Conservation (phyloP, 2,888 invertebrate genomes). For the Himalopsyche japonica region DNA sequence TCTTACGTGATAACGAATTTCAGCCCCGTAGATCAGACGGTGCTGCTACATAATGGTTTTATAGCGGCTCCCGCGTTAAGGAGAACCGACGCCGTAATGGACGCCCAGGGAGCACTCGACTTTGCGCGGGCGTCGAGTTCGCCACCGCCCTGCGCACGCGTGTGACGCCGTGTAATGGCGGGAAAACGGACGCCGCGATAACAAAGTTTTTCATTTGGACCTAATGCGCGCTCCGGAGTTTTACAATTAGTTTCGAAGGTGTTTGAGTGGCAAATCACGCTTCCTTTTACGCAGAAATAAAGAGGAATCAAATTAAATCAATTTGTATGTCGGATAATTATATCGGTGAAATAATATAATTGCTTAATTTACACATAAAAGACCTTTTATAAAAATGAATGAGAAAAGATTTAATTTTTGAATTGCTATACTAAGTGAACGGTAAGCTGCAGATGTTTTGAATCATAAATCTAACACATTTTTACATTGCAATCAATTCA, state of each 20-base stretch:
- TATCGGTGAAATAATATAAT: not conserved
- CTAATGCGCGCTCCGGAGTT: not conserved
- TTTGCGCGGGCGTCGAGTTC: not conserved
- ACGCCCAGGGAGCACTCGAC: not conserved
- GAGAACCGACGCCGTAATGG: not conserved
- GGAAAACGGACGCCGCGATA: not conserved
- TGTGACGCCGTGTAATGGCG: not conserved
- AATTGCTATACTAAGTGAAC: too few species aligned
- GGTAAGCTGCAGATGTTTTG: too few species aligned
- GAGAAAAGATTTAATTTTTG: too few species aligned
- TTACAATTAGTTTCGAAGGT: not conserved
- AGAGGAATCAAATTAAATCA: not conserved
- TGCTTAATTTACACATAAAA: too few species aligned
- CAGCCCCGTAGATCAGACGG: slow-evolving; percentile 4
- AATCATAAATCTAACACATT: too few species aligned
- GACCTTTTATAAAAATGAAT: too few species aligned
- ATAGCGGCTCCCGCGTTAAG: not conserved
- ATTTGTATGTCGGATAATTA: not conserved
- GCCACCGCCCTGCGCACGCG: not conserved
- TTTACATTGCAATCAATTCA: too few species aligned
- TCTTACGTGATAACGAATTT: slow-evolving; percentile 13
- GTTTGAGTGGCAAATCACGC: not conserved
- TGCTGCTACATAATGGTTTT: not conserved
- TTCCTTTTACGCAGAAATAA: not conserved
- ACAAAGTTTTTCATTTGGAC: not conserved